Base-by-base conservation (phyloP, 2,113 vertebrate genomes). In the Sardina pilchardus region DNA sequence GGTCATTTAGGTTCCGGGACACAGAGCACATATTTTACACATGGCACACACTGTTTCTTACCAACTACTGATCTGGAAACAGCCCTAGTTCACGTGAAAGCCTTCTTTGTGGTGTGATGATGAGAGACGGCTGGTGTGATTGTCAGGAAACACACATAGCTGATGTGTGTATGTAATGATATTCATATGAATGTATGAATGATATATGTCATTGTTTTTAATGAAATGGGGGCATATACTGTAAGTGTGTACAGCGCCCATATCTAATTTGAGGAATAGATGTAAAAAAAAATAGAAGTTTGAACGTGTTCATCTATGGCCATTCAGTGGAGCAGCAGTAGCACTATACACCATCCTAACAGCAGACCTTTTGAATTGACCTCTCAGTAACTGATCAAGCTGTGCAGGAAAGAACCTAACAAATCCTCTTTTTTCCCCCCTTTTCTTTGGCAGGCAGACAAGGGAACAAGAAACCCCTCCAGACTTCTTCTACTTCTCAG, bases 401-500 rank as follows among this genome's bases (percentile, higher is more conserved):
- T 71, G 30, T 17, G 67, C 67, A 36, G 59, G 12, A 1, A 9
- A 26, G 8, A 80, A 19, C 39, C 0, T 34, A 4, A 34, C 67
- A 75, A 75, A 75, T 17, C 12, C 34, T 30, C 81, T 14, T 89
- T 24, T 83, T 30, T 24, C 17, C n/a, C n/a, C 50, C 30, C 19
- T 30, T 42, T 2, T 43, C 56, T 89, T 67, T 86, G 90, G 44
- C 91, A 99, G 98, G 90, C 98, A 99, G 92, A 98, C 97, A 6
- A 95, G 98, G 87, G 98, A 99, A 81, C 98, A 99, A 91, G 96
- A 99, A 91, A 99, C 98, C 0, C 98, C 98, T 0, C 98, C 98
- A 1, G 98, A 99, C 91, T 99, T 99, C 87, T 99, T 99, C 93
- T 99, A 99, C 89, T 99, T 99, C 95, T 99, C 98, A 0, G 98